phyloP scores from a whole-genome alignment of 1,140 invertebrate genomes.

The Formica exsecta region DNA sequence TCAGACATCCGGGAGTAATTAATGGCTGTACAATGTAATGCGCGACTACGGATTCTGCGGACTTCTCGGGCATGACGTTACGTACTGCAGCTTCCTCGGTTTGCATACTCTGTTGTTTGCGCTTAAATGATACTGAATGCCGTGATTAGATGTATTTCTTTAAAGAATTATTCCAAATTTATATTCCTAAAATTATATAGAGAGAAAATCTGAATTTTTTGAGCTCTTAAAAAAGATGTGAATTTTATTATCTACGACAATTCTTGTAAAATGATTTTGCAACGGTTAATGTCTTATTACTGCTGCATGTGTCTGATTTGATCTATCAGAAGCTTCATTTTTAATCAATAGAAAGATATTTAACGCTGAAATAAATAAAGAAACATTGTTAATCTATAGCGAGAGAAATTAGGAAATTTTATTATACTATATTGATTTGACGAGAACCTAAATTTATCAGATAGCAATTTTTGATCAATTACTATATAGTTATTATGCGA shows the following conservation, averaged over 20 bases:
- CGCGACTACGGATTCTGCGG: slow-evolving; percentile 30
- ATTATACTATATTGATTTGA: neutral
- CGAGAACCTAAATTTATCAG: neutral
- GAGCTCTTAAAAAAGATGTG: neutral
- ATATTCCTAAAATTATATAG: neutral
- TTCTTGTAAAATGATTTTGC: neutral
- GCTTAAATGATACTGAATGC: slow-evolving; percentile 6
- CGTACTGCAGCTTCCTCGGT: neutral
- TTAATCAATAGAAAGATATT: neutral
- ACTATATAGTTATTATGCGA: neutral
- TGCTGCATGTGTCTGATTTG: too few species aligned
- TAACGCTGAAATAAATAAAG: neutral
- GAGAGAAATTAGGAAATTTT: neutral
- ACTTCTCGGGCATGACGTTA: neutral
- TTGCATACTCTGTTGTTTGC: slow-evolving; percentile 6
- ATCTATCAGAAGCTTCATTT: neutral
- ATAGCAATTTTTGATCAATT: slow-evolving; percentile 2
- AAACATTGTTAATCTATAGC: neutral
- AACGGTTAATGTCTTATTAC: neutral
- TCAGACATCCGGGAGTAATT: slow-evolving; percentile 36
- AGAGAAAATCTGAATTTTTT: neutral
- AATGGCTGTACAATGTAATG: slow-evolving; percentile 37
- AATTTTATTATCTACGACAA: neutral
- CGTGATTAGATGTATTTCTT: neutral
- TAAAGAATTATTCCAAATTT: neutral